Evolutionary conservation across 2,888 invertebrate species (phyloP), one percentile per base, ranked within the genome.

Genomic region (Oxytorus armatus): DNA sequence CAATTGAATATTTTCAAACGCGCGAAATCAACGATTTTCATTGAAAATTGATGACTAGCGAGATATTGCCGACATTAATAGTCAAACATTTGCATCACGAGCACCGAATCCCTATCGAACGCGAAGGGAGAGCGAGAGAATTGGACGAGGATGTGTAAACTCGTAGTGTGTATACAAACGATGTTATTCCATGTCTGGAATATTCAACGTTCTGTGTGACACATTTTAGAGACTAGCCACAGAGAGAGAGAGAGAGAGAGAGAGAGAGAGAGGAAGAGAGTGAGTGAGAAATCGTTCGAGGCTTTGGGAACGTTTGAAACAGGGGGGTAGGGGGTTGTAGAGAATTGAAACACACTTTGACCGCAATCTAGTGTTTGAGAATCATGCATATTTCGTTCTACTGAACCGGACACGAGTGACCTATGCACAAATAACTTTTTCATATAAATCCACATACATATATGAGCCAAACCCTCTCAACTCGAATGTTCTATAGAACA

Each of bases 151-250:
- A 4, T 39, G 14, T 23, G 59, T 59, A 72, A 61, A 61, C 39
- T n/a, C 36, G 16, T 61, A 1, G 39, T 39, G 8, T 51, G 25
- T 8, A 21, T 8, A n/a, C 25, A 39, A 61, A 25, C 61, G 7
- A 72, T 51, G 36, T 39, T 8, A 59, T 25, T 61, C 11, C 33
- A 36, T 39, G 47, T 39, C 39, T 42, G 16, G 61, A 72, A 72
- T 72, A 72, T 72, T 72, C 61, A 72, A 49, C 49, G 59, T 2
- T 16, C 44, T 42, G 18, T 55, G 55, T 74, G 73, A 42, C 53
- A 69, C 61, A 63, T 55, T 55, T 10, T 39, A 39, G n/a, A 36
- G 16, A 21, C 14, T 23, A 25, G 1, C 3, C 29, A 16, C 16
- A 49, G 44, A 23, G 36, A 14, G 14, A 23, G 42, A 0, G 44